Evolutionary conservation across 1,140 invertebrate species (phyloP).

Genomic region (Mesaphorura yosii): DNA sequence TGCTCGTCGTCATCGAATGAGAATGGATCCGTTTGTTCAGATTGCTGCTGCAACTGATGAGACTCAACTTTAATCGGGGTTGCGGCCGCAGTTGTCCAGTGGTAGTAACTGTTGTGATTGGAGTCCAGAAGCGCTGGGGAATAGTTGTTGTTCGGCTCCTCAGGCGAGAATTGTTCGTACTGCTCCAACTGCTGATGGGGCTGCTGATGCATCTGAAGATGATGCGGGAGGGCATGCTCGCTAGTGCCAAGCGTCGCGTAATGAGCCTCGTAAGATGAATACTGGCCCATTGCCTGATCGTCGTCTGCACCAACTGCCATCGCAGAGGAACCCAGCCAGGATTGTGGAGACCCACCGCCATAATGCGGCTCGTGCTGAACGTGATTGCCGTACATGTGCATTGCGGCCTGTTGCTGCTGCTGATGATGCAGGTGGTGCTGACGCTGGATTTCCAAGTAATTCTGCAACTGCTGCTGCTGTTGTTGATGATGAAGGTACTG

Average conservation of each 20-base stretch:
- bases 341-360: neutral
- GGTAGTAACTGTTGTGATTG: constrained; percentile 30
- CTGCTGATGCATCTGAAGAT: neutral
- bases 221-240: neutral
- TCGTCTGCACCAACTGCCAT: neutral
- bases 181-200: constrained; percentile 15
- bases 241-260: neutral
- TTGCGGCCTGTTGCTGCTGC: constrained; percentile 14
- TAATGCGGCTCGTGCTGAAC: too few relatives aligned
- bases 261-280: too few relatives aligned
- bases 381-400: too few relatives aligned
- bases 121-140: constrained; percentile 16
- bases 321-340: neutral
- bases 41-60: too few relatives aligned
- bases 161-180: constrained; percentile 17
- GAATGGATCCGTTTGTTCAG: too few relatives aligned
- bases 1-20: too few relatives aligned
- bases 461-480: constrained; percentile 7
- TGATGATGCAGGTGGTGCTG: constrained; percentile 6
- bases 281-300: neutral
- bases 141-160: constrained; percentile 6
- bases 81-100: too few relatives aligned
- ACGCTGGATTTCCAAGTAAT: too few relatives aligned
- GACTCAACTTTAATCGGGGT: too few relatives aligned
- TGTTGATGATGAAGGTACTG: constrained; percentile 10